Evolutionary conservation across 1,140 invertebrate genomes (phyloP).

Genomic region (Diprion similis): DNA sequence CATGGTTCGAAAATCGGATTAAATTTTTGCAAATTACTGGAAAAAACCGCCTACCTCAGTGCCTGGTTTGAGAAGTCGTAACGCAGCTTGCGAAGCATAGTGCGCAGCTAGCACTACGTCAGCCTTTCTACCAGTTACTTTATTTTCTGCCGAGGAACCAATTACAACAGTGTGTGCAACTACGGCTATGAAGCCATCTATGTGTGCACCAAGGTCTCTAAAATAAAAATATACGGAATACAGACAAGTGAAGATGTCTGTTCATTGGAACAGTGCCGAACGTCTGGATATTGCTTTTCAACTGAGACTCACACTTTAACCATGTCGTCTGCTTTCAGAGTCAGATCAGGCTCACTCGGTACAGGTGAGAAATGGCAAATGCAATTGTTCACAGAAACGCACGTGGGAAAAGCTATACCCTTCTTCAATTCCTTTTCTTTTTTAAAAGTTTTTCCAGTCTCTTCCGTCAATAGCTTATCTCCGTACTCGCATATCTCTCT

Average conservation of each 20-base stretch:
- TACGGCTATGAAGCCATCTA: constrained; percentile 99
- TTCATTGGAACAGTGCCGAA: neutral
- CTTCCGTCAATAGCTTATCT: constrained; percentile 87
- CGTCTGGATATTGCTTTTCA: neutral
- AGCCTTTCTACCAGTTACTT: constrained; percentile 86
- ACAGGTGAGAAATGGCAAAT: constrained; percentile 99
- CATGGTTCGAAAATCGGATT: neutral
- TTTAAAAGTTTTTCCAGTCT: constrained; percentile 96
- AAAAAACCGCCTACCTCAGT: constrained; percentile 74
- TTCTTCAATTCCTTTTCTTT: constrained; percentile 98
- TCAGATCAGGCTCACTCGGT: constrained; percentile 88
- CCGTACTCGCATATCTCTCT: constrained; percentile 92
- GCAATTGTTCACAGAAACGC: constrained; percentile 98
- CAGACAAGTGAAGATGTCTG: too few species aligned
- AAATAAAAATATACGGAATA: constrained; percentile 44
- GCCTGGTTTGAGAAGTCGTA: constrained; percentile 90
- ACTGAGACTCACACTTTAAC: constrained; percentile 92
- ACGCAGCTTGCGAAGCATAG: constrained; percentile 91
- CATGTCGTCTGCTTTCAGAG: constrained; percentile 91
- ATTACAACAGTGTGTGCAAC: constrained; percentile 96
- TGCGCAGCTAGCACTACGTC: constrained; percentile 96
- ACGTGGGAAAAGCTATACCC: constrained; percentile 98
- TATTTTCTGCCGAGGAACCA: constrained; percentile 75
- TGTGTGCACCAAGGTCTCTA: constrained; percentile 96
- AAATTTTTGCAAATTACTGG: constrained; percentile 15